Base-by-base conservation (phyloP, 2,113 vertebrate genomes). In the Theropithecus gelada region DNA sequence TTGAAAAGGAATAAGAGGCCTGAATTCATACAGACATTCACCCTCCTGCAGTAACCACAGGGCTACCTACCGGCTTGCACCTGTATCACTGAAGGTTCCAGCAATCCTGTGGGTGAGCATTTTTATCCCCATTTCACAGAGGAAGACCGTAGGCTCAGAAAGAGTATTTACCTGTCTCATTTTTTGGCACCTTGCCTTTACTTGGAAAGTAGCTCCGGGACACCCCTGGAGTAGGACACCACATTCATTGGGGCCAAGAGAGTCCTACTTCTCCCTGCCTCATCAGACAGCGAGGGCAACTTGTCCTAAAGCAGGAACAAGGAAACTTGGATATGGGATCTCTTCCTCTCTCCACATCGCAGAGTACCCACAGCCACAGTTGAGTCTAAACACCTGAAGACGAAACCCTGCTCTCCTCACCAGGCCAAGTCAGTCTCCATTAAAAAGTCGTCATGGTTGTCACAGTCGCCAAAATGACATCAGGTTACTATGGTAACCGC, bases 401-500 rank as follows among this genome's bases (percentile, higher is more conserved):
- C 0, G 3, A 40, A 3, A 80, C 10, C 14, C 1, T 5, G 9
- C 38, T 48, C 20, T 30, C 48, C 22, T 80, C 17, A 25, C 13
- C 40, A 73, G 25, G n/a, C 16, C 40, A 40, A 3, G 3, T 55
- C 2, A 1, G n/a, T 84, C 90, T 93, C 76, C n/a, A 66, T 17
- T 78, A 73, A 94, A 94, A 94, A 50, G 59, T 59, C 14, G 14
- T 89, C 76, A 32, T 8, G 7, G 89, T 68, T 27, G 27, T 82
- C 76, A n/a, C 6, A 5, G 89, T 73, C 38, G 23, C 64, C 30
- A 55, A 4, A 14, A 17, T 93, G 85, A 93, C n/a, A 27, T 94
- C 83, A 78, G 6, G 88, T 88, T 88, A 80, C 96, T 88, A 93
- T 48, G 82, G 93, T 35, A 92, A 95, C 82, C 0, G 3, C 1